phyloP scores from a whole-genome alignment of 2,888 invertebrate species.

The Himalopsyche anomala region DNA sequence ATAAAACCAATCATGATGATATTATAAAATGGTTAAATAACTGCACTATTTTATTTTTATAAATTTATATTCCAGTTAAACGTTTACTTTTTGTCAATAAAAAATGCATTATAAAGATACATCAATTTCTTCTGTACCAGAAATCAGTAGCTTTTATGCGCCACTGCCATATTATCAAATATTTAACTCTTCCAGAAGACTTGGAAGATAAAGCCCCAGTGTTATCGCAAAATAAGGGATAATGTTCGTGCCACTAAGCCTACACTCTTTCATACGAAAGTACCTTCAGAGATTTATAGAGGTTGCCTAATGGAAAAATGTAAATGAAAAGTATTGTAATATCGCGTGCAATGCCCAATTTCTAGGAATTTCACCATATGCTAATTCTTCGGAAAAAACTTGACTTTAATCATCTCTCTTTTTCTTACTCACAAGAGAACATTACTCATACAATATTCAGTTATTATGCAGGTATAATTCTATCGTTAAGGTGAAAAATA shows the following conservation, averaged over 20 bases:
- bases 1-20: no score
- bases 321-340: slow-evolving; percentile 26
- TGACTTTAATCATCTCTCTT: neutral
- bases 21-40: no score
- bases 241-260: slow-evolving; percentile 5
- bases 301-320: slow-evolving; percentile 26
- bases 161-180: neutral
- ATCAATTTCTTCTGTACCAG: no score
- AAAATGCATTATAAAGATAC: no score
- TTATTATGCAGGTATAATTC: neutral
- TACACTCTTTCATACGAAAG: slow-evolving; percentile 4
- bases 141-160: neutral
- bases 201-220: neutral
- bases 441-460: neutral
- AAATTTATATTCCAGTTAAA: no score
- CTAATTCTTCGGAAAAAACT: neutral
- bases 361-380: neutral
- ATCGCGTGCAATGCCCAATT: neutral
- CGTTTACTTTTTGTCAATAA: no score
- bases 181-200: slow-evolving; percentile 11
- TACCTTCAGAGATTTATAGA: slow-evolving; percentile 44
- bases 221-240: slow-evolving; percentile 30
- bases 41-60: no score
- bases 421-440: neutral
- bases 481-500: neutral